phyloP scores from a whole-genome alignment of 2,888 invertebrate species.

The Malacosoma neustria region DNA sequence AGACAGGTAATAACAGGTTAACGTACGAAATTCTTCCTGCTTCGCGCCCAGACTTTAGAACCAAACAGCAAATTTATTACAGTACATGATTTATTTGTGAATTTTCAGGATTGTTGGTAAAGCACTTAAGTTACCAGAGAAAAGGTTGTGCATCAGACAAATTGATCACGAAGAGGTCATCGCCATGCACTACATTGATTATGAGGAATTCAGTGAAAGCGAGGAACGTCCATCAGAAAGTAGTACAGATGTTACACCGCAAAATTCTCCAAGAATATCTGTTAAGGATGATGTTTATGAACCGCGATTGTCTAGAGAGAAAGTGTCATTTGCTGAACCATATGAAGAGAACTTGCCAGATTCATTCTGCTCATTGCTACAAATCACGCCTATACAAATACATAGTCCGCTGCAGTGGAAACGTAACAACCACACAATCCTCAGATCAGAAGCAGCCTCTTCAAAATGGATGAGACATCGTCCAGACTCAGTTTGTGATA shows the following conservation, averaged over 20 bases:
- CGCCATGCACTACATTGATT: conserved; percentile 60
- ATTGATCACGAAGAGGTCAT: conserved; percentile 61
- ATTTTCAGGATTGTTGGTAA: conserved; percentile 57
- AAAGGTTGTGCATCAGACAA: conserved; percentile 36
- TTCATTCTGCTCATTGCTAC: conserved; percentile 54
- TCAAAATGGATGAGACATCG: conserved; percentile 63
- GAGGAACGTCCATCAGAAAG: conserved; percentile 61
- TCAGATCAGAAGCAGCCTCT: conserved; percentile 62
- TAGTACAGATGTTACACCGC: conserved; percentile 60
- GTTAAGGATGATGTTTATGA: conserved; percentile 32
- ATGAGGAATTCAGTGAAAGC: conserved; percentile 56
- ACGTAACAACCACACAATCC: conserved; percentile 46
- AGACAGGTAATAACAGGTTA: no score
- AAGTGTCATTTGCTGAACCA: conserved; percentile 31
- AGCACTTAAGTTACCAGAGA: conserved; percentile 46
- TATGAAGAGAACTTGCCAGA: conserved; percentile 41
- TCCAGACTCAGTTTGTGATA: conserved; percentile 60
- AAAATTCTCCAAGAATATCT: conserved; percentile 55
- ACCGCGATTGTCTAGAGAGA: conserved; percentile 36
- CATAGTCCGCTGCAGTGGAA: conserved; percentile 48
- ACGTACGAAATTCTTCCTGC: no score
- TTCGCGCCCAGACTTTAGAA: no score
- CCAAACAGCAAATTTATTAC: no score
- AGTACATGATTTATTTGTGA: no score
- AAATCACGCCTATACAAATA: conserved; percentile 61